Evolutionary conservation across 2,113 vertebrate species (phyloP), one percentile per base, ranked within the genome.

Genomic region (Lagopus muta): DNA sequence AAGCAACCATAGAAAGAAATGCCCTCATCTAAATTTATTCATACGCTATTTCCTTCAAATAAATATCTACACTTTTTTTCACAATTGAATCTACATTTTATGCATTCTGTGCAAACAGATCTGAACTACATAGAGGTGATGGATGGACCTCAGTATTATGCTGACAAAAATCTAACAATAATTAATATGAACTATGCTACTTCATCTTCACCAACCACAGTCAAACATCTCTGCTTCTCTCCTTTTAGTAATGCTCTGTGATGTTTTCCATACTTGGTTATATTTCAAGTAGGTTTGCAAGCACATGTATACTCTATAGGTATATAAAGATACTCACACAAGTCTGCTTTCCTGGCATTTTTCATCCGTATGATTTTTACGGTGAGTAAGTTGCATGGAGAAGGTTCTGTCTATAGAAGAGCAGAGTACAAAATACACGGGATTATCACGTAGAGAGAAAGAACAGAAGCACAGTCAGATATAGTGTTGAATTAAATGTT

Each of bases 361-460:
- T 89, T 98, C 97, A 98, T 98, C 74, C 66, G 85, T 83, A 98
- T 97, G 79, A 98, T 15, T 93, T 93, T 97, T 65, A 98, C 98
- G 0, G 98, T 97, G 22, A 98, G 92, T 89, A 98, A 71, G 85
- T 97, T 97, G 94, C 98, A 98, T 7, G 97, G 97, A 90, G 95
- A 97, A 0, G 72, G 57, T 48, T 79, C 94, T 11, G 86, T 80
- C 98, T 98, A 95, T 80, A 73, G 81, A 74, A 64, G 7, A 76
- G 13, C 34, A 87, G 52, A 54, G 27, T 16, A 87, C 45, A 80
- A 58, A 91, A 88, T 10, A 1, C 0, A 4, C 15, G 15, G 50
- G 47, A 83, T 78, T 50, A 89, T 30, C 48, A 65, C 32, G 22
- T 12, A 70, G 57, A 87, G 64, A 82, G 32, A 78, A 80, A 70